Conservation (phyloP, 2,888 invertebrate species). For the Furcula furcula region DNA sequence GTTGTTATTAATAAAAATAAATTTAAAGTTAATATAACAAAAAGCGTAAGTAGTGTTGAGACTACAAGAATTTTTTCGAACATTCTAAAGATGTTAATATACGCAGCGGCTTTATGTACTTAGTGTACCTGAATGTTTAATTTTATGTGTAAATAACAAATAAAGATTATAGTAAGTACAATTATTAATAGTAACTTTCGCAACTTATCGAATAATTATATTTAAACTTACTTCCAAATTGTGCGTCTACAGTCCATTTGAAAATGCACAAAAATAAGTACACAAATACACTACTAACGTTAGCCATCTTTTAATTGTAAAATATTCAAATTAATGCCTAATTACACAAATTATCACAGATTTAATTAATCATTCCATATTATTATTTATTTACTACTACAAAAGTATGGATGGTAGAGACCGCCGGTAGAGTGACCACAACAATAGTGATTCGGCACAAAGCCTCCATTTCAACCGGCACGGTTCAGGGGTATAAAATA, state of each 20-base stretch:
- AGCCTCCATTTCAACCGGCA: constrained; percentile 55
- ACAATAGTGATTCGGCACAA: constrained; percentile 69
- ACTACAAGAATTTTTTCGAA: too few species aligned
- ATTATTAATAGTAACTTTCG: too few species aligned
- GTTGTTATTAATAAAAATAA: too few species aligned
- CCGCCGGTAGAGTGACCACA: constrained; percentile 41
- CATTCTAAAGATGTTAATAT: too few species aligned
- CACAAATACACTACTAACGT: constrained; percentile 29
- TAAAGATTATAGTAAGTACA: too few species aligned
- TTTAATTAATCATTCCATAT: background rate
- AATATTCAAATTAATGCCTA: background rate
- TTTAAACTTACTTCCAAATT: constrained; percentile 73
- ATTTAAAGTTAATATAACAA: too few species aligned
- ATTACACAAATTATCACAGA: background rate
- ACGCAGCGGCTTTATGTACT: too few species aligned
- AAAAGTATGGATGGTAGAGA: constrained; percentile 6
- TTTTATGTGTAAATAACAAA: too few species aligned
- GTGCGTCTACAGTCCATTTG: constrained; percentile 57
- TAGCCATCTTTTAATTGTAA: constrained; percentile 15
- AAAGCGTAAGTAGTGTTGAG: too few species aligned
- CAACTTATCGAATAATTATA: too few species aligned
- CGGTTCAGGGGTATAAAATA: constrained; percentile 51
- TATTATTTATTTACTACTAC: too few species aligned
- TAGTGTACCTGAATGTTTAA: too few species aligned
- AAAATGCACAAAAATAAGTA: constrained; percentile 47